Percentiles rank a stretch among this genome's conserved stretches.
phyloP scores from a whole-genome alignment of 2,797 vertebrate genomes.

The Pseudomugil tenellus region DNA sequence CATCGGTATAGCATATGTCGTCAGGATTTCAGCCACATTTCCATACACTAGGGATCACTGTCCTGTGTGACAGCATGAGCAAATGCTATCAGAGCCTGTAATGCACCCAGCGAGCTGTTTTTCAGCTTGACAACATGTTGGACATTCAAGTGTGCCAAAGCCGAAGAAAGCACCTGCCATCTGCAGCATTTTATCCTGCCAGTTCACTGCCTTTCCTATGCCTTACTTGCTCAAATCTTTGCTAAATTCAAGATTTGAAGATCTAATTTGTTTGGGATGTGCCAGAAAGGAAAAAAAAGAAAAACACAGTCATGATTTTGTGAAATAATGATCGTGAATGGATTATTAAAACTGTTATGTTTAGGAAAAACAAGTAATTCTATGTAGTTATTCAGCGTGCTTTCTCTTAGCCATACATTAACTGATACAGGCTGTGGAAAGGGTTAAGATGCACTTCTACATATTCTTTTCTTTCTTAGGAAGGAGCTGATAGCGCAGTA shows the following conservation, averaged over 20 bases:
- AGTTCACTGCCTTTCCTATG: conserved; percentile 1
- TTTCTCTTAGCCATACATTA: not conserved
- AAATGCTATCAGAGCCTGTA: conserved; percentile 36
- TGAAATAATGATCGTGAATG: not conserved
- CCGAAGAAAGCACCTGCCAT: conserved; percentile 18
- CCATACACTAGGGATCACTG: conserved; percentile 15
- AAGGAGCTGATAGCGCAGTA: conserved; percentile 94
- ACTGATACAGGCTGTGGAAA: not conserved
- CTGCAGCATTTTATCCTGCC: conserved; percentile 23
- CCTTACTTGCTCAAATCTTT: not conserved
- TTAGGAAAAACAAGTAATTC: not conserved
- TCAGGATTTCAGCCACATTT: conserved; percentile 23
- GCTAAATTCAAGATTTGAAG: conserved; percentile 13
- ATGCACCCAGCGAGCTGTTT: conserved; percentile 18
- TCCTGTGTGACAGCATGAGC: conserved; percentile 22
- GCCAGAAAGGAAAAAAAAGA: too few species aligned
- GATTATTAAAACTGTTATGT: not conserved
- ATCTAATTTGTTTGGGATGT: conserved; percentile 8
- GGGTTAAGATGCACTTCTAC: conserved; percentile 1
- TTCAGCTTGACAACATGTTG: conserved; percentile 15
- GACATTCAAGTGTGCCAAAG: conserved; percentile 29
- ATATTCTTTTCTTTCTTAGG: conserved; percentile 69
- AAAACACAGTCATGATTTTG: not conserved
- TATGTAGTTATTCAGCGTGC: not conserved
- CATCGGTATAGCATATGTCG: conserved; percentile 23